A percentile compares a stretch with the other conserved stretches of the same genome.
Evolutionary conservation across 2,797 vertebrate species (phyloP).

Genomic region (Sibirionetta formosa): DNA sequence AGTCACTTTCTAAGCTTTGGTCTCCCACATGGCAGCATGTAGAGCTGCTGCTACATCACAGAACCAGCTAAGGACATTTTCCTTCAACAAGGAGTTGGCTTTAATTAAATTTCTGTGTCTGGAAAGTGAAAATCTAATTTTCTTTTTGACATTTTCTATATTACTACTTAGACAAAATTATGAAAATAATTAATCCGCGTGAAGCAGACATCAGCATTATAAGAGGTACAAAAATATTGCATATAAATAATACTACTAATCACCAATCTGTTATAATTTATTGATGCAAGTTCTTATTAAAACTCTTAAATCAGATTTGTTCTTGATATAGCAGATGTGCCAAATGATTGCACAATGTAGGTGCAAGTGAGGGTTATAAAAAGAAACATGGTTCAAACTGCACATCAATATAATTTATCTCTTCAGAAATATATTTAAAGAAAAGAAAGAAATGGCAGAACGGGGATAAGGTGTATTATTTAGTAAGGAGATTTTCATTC

Average conservation of each 20-base stretch:
- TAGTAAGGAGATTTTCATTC: neutral
- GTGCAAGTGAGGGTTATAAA: slow-evolving; percentile 45
- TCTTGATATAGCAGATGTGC: slow-evolving; percentile 46
- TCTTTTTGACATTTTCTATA: slow-evolving; percentile 77
- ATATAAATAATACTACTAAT: slow-evolving; percentile 74
- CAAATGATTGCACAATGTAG: slow-evolving; percentile 39
- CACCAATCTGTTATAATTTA: slow-evolving; percentile 73
- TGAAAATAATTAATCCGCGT: slow-evolving; percentile 78
- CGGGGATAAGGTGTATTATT: neutral
- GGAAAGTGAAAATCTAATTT: slow-evolving; percentile 76
- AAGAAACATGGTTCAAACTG: neutral
- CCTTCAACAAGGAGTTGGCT: slow-evolving; percentile 60
- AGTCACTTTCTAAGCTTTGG: slow-evolving; percentile 62
- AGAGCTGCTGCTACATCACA: slow-evolving; percentile 48
- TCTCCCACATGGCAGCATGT: slow-evolving; percentile 53
- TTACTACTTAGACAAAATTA: slow-evolving; percentile 71
- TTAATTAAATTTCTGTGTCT: slow-evolving; percentile 75
- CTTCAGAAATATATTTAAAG: neutral
- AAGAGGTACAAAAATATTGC: slow-evolving; percentile 62
- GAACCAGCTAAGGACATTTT: slow-evolving; percentile 63
- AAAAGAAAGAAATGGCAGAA: neutral
- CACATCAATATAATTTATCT: neutral
- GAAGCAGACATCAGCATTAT: slow-evolving; percentile 65
- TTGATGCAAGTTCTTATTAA: slow-evolving; percentile 68
- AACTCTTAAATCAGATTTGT: slow-evolving; percentile 65